Percentiles rank a stretch among this genome's conserved stretches.
Conservation (phyloP, 2,888 invertebrate species). For the Acronicta aceris region DNA sequence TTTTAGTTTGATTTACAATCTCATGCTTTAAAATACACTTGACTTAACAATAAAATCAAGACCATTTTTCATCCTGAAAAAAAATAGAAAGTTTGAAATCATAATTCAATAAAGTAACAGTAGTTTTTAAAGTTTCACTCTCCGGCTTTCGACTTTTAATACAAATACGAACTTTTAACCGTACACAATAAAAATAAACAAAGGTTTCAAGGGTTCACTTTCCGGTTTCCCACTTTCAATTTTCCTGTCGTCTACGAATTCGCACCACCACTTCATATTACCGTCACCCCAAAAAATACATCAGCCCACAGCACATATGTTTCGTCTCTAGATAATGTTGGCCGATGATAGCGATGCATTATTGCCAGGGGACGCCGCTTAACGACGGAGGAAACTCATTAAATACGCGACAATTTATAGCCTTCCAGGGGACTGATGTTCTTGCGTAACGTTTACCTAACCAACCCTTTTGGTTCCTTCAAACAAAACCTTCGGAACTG, state of each 20-base stretch:
- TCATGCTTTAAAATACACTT: too few species aligned
- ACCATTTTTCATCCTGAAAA: too few species aligned
- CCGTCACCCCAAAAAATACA: constrained; percentile 42
- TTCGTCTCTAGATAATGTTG: constrained; percentile 75
- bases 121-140: too few species aligned
- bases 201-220: too few species aligned
- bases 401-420: constrained; percentile 84
- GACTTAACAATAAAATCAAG: too few species aligned
- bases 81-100: too few species aligned
- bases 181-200: too few species aligned
- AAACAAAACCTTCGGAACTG: constrained; percentile 10
- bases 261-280: constrained; percentile 37
- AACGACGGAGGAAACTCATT: constrained; percentile 86
- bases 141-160: too few species aligned
- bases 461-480: constrained; percentile 48
- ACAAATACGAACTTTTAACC: too few species aligned
- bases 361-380: constrained; percentile 78
- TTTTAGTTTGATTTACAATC: too few species aligned
- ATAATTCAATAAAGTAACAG: too few species aligned
- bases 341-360: constrained; percentile 82
- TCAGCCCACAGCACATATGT: constrained; percentile 70
- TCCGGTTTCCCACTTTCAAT: background rate
- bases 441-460: constrained; percentile 45
- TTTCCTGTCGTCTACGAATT: constrained; percentile 27
- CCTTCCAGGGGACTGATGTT: constrained; percentile 68